Conservation (phyloP, 2,888 invertebrate species). For the Pogonocherus hispidulus region DNA sequence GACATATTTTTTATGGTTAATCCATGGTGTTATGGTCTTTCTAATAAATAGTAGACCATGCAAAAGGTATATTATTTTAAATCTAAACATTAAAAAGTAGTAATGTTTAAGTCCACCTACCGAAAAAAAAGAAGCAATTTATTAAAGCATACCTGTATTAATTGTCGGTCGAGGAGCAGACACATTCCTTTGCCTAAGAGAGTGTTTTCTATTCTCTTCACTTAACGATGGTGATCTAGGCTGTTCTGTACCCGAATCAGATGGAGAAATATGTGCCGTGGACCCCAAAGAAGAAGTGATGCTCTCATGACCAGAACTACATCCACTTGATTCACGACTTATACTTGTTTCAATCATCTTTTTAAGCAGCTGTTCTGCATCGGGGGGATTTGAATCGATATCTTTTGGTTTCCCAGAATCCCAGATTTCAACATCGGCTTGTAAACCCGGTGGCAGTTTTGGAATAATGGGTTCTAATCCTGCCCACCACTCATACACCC, state of each 20-base stretch:
- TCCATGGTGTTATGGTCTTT: no score
- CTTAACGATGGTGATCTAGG: constrained; percentile 53
- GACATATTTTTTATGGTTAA: no score
- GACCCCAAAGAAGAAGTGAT: constrained; percentile 72
- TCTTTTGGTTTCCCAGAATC: constrained; percentile 58
- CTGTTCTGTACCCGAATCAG: constrained; percentile 69
- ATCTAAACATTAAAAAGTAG: no score
- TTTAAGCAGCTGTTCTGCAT: constrained; percentile 61
- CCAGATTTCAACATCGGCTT: constrained; percentile 51
- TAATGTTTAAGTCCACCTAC: no score
- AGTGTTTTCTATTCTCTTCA: constrained; percentile 55
- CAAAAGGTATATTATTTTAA: no score
- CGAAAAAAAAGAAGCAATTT: no score
- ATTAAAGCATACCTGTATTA: constrained; percentile 42
- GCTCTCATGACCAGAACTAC: constrained; percentile 73
- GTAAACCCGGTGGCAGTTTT: constrained; percentile 75
- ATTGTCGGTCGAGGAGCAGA: constrained; percentile 46
- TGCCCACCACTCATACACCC: constrained; percentile 74
- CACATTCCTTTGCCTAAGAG: constrained; percentile 57
- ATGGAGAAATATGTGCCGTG: constrained; percentile 69
- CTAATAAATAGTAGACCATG: no score
- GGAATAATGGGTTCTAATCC: constrained; percentile 78
- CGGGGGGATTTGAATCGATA: constrained; percentile 54
- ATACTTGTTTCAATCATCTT: constrained; percentile 48
- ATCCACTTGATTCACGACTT: constrained; percentile 72